Percentiles rank a stretch among this genome's conserved stretches.
Evolutionary conservation across 2,113 vertebrate species (phyloP).

Genomic region (Vidua macroura): DNA sequence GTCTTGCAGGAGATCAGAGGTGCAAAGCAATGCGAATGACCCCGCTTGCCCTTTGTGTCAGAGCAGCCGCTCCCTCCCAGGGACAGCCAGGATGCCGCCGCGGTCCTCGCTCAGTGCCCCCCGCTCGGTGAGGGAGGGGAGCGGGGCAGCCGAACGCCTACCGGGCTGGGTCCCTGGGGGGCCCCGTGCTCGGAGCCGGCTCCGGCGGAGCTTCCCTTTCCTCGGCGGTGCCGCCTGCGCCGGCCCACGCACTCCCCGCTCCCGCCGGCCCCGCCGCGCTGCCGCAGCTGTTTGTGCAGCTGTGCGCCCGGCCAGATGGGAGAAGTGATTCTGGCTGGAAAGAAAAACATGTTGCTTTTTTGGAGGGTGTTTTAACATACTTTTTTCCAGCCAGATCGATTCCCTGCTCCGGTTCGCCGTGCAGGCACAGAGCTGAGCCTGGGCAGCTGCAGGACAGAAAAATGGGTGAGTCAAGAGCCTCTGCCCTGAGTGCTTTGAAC

Average conservation of each 20-base stretch:
- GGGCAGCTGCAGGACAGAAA: neutral
- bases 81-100: neutral
- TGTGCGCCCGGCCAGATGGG: neutral
- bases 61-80: neutral
- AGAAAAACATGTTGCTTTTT: conserved; percentile 14
- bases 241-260: neutral
- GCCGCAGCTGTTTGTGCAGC: conserved; percentile 19
- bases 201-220: neutral
- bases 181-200: no score
- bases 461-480: neutral
- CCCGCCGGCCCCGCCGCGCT: rapidly evolving
- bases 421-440: neutral
- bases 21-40: rapidly evolving
- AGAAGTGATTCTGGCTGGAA: conserved; percentile 19
- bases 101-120: rapidly evolving
- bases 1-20: neutral
- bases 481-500: neutral
- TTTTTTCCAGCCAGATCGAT: neutral
- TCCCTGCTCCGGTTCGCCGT: rapidly evolving
- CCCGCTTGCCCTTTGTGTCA: rapidly evolving
- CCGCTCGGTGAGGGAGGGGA: rapidly evolving
- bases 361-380: neutral
- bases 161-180: rapidly evolving
- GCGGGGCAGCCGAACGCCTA: neutral
- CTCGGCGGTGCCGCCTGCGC: neutral